Base-by-base conservation (phyloP, 2,797 vertebrate genomes). In the Octomys mimax region DNA sequence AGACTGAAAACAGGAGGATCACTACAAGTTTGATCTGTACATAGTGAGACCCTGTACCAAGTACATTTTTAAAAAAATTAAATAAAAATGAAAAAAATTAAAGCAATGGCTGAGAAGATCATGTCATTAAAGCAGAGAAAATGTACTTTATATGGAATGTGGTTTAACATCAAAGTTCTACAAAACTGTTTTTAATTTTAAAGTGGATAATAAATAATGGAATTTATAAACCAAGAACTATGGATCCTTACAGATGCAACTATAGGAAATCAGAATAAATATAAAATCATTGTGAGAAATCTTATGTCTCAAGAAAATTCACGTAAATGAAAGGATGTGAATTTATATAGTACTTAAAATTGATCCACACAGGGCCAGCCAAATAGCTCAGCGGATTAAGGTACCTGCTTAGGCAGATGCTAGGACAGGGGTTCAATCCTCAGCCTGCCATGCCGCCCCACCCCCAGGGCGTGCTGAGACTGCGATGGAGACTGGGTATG, bases 51-150 rank as follows among this genome's bases (percentile, higher is more conserved):
- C 16, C 3, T 57, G 54, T 16, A 57, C 54, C 54, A 57, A 57
- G 16, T 57, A 57, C 54, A 57, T 57, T 18, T 57, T 54, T 54
- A 16, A 54, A 57, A 57, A 57, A 57, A 57, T 57, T 18, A 18
- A 57, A 18, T 57, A 57, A 57, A 54, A 54, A 54, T 54, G 52
- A 54, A 54, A 70, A 96, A 84, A 91, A 57, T 13, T 54, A 81
- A 77, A 68, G 71, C 31, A 61, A n/a, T 18, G 13, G 26, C 24
- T 39, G 33, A 62, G 71, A 73, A 92, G 22, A 52, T 28, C 78
- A 42, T 82, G 19, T 87, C 18, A 81, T 89, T 59, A 87, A 92
- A 80, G 14, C 59, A 66, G 7, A 33, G n/a, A 94, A 86, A 91
- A 70, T 5, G 79, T 87, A 0, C 5, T 85, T 96, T 83, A 36